Percentiles rank a stretch among this genome's conserved stretches.
Conservation (phyloP, 2,113 vertebrate genomes). For the Sterna hirundo region DNA sequence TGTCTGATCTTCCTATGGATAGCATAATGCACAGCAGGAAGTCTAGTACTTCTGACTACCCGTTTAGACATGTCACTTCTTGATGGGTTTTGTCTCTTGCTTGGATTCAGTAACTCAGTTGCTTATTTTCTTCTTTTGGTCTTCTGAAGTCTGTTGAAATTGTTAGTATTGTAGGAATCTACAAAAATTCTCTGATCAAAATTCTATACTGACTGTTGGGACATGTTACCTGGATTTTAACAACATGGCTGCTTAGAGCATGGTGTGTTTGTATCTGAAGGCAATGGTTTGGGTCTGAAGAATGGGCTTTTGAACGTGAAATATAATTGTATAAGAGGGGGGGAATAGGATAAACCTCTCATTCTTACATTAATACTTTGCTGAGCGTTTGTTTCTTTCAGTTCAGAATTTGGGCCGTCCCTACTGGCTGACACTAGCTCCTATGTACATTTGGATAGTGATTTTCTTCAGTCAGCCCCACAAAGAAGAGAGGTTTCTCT, state of each 20-base stretch:
- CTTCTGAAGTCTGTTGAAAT: not conserved
- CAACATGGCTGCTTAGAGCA: fast-evolving
- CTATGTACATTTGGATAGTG: conserved; percentile 97
- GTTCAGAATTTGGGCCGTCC: conserved; percentile 98
- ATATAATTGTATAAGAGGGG: not conserved
- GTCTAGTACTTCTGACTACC: not conserved
- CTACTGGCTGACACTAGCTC: conserved; percentile 96
- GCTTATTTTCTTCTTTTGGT: not conserved
- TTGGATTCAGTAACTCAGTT: not conserved
- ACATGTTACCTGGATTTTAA: not conserved
- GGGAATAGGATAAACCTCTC: not conserved
- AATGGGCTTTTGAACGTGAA: not conserved
- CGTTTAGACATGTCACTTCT: fast-evolving
- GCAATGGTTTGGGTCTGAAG: not conserved
- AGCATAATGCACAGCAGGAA: not conserved
- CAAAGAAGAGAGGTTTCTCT: conserved; percentile 97
- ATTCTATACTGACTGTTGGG: not conserved
- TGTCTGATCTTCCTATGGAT: not conserved
- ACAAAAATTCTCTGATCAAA: not conserved
- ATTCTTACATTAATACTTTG: not conserved
- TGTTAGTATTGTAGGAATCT: not conserved
- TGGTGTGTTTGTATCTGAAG: not conserved
- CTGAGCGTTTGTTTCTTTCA: conserved; percentile 72
- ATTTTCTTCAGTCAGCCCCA: conserved; percentile 96
- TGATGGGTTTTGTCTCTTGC: not conserved